phyloP scores from a whole-genome alignment of 2,113 vertebrate species.

The Pseudorasbora parva region DNA sequence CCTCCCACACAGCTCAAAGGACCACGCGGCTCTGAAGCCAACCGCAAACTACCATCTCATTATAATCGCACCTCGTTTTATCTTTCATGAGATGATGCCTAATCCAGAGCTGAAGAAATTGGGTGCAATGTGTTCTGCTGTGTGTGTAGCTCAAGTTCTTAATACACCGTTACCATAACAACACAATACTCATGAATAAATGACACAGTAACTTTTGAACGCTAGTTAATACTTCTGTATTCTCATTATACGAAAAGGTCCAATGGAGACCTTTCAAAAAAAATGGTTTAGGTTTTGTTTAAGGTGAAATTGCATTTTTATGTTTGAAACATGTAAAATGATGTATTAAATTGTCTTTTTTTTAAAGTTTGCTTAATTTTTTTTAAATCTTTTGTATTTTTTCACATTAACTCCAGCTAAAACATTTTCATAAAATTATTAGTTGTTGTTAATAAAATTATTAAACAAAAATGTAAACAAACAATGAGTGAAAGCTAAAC shows the following conservation, averaged over 20 bases:
- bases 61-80: conserved; percentile 45
- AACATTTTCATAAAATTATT: background rate
- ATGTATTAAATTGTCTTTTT: too few relatives aligned
- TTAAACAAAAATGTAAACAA: too few relatives aligned
- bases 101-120: conserved; percentile 51
- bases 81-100: conserved; percentile 39
- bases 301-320: too few relatives aligned
- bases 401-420: background rate
- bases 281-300: background rate
- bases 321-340: too few relatives aligned
- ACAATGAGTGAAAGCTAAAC: too few relatives aligned
- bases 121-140: background rate
- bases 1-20: conserved; percentile 27
- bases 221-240: background rate
- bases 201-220: background rate
- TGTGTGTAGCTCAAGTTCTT: background rate
- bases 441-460: too few relatives aligned
- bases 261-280: background rate
- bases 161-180: background rate
- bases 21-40: conserved; percentile 42
- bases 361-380: too few relatives aligned
- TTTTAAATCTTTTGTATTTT: too few relatives aligned
- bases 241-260: background rate
- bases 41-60: conserved; percentile 45
- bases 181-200: background rate